Evolutionary conservation across 2,797 vertebrate genomes (phyloP), one percentile per base, ranked within the genome.

Genomic region (Atherinosoma microstoma): DNA sequence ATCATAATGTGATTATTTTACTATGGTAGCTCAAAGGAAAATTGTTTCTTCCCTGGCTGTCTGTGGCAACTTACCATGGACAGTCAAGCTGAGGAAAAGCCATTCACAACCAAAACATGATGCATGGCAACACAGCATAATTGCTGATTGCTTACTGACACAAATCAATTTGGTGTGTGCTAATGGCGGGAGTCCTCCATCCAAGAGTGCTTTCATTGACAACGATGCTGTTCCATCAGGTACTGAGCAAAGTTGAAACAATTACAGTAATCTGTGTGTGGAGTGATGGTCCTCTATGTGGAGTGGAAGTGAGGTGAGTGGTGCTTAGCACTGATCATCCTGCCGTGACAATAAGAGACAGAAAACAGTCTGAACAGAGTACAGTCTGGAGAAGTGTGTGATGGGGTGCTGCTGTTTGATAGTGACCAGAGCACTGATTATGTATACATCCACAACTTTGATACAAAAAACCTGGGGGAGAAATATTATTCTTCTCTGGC

Each of bases 181-280:
- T 88, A 89, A 87, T 88, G 64, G 75, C 59, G 64, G 40, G 30
- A 84, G 85, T 85, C 79, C 89, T 91, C 77, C 82, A 89, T 42
- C 80, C 75, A 54, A 88, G 85, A 86, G 85, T 49, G 51, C 78
- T 80, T 84, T 84, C 84, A 82, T 87, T 87, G 89, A 89, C 86
- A 88, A 56, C 56, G 73, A 65, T 69, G 53, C 54, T 74, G 76
- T 83, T 84, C 64, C 74, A 70, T 91, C 58, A 72, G 82, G 68
- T 79, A 51, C 71, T 73, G 66, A 78, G 64, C 79, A 90, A 90
- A 89, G 90, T 86, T 90, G 76, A 70, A 81, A 90, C 89, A 88
- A 91, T 91, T 90, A 89, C 85, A 75, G 83, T 86, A 84, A 92
- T 92, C 84, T 91, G 70, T 40, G 40, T 74, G 70, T 84, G 54